These are phyloP conservation scores for Ormyrus thymus DNA, from an alignment of 2,888 invertebrate genomes.

Conservation along the genomic window DNA sequence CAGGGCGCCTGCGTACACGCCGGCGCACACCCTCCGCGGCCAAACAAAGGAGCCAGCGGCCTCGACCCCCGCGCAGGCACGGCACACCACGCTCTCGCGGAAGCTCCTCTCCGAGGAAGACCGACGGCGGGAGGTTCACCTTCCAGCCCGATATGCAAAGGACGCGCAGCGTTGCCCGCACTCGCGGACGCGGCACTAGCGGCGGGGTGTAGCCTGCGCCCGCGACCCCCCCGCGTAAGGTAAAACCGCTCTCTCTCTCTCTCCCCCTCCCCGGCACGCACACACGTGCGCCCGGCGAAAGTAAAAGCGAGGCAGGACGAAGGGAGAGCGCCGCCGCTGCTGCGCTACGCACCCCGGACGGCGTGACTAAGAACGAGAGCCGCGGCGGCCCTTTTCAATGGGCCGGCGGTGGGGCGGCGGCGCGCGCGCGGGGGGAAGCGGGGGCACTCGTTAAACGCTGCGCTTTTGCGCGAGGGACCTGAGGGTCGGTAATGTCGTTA, in stretches of 20 bases:
- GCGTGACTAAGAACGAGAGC: conserved; percentile 8
- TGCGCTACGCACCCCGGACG: neutral
- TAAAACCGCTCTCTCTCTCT: conserved; percentile 9
- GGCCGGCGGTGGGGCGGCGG: neutral
- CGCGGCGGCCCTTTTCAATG: conserved; percentile 4
- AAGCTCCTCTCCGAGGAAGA: no score
- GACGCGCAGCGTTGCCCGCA: no score
- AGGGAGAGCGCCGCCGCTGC: neutral
- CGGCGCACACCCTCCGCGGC: no score
- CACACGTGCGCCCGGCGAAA: conserved; percentile 10
- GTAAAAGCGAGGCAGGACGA: conserved; percentile 13
- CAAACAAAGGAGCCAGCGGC: no score
- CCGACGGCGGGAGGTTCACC: no score
- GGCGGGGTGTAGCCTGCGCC: no score
- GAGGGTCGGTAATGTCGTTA: conserved; percentile 49
- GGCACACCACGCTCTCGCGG: no score
- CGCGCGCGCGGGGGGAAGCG: neutral
- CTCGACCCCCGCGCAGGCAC: no score
- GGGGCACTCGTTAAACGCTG: conserved; percentile 5
- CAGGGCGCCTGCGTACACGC: conserved; percentile 44
- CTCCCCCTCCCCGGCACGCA: neutral
- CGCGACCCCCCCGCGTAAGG: conserved; percentile 56
- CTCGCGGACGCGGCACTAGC: no score
- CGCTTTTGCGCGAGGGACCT: conserved; percentile 31
- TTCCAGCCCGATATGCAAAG: no score